These are phyloP conservation scores for Megaustenia siamemsis DNA, from an alignment of 2,888 invertebrate species.

Conservation along the genomic window DNA sequence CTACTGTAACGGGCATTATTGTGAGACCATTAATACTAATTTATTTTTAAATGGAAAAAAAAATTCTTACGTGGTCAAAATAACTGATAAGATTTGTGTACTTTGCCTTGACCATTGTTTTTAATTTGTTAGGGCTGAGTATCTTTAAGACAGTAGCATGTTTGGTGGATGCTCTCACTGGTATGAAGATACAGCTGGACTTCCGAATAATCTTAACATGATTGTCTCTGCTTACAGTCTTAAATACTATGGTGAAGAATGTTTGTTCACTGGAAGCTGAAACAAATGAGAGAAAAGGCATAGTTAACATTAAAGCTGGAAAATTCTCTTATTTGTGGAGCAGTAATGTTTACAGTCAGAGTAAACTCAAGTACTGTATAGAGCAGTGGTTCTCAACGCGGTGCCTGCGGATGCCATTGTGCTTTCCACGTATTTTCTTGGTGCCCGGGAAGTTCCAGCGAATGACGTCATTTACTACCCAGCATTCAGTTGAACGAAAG, in stretches of 20 bases:
- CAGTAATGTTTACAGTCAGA: too few relatives aligned
- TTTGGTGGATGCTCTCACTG: not conserved
- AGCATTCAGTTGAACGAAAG: too few relatives aligned
- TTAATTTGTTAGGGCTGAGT: not conserved
- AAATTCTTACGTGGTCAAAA: constrained; percentile 29
- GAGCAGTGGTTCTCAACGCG: too few relatives aligned
- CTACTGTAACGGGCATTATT: too few relatives aligned
- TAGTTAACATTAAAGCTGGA: too few relatives aligned
- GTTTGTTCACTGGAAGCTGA: constrained; percentile 3
- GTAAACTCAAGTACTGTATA: too few relatives aligned
- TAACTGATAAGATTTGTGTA: constrained; percentile 30
- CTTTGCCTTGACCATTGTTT: constrained; percentile 1
- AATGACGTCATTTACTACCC: too few relatives aligned
- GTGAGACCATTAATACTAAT: too few relatives aligned
- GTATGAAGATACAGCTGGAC: constrained; percentile 39
- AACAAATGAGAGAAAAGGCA: not conserved
- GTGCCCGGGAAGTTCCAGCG: too few relatives aligned
- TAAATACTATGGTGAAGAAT: not conserved
- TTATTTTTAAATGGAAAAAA: not conserved
- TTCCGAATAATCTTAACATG: not conserved
- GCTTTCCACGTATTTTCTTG: too few relatives aligned
- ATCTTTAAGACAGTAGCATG: constrained; percentile 23
- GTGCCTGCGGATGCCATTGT: too few relatives aligned
- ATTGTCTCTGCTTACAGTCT: not conserved
- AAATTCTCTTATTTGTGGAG: too few relatives aligned